Percentiles rank a stretch among this genome's conserved stretches.
Conservation (phyloP, 2,113 vertebrate genomes). For the Corythaixoides concolor region DNA sequence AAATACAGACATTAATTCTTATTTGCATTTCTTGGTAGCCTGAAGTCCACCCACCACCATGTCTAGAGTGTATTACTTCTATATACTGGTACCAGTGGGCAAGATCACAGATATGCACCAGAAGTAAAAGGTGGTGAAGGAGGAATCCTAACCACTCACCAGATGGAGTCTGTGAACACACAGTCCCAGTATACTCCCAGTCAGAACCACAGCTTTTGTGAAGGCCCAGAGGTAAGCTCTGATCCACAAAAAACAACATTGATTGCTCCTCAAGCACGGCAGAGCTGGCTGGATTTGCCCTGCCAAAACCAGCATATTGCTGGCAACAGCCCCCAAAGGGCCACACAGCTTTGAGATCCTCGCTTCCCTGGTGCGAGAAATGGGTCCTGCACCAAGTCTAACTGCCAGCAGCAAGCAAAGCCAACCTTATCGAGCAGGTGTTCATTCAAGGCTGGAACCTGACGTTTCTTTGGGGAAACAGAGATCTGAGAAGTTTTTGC, state of each 20-base stretch:
- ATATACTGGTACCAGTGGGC: neutral
- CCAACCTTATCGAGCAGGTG: neutral
- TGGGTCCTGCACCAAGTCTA: neutral
- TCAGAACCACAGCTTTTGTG: neutral
- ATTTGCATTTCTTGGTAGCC: neutral
- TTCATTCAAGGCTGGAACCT: neutral
- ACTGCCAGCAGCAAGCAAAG: neutral
- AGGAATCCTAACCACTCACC: neutral
- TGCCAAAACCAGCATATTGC: neutral
- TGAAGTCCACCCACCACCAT: neutral
- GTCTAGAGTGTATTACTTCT: neutral
- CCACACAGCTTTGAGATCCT: neutral
- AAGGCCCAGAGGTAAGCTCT: neutral
- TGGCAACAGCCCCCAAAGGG: neutral
- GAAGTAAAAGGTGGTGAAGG: neutral
- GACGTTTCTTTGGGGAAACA: neutral
- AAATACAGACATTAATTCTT: neutral
- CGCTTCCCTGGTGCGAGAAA: neutral
- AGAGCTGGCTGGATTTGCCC: neutral
- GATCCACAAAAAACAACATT: neutral
- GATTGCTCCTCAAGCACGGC: neutral
- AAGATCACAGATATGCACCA: neutral
- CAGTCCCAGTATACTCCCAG: neutral
- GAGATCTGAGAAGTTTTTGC: constrained; percentile 10
- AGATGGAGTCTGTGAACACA: neutral